Evolutionary conservation across 2,113 vertebrate genomes (phyloP).

Genomic region (Marcusenius ussheri): DNA sequence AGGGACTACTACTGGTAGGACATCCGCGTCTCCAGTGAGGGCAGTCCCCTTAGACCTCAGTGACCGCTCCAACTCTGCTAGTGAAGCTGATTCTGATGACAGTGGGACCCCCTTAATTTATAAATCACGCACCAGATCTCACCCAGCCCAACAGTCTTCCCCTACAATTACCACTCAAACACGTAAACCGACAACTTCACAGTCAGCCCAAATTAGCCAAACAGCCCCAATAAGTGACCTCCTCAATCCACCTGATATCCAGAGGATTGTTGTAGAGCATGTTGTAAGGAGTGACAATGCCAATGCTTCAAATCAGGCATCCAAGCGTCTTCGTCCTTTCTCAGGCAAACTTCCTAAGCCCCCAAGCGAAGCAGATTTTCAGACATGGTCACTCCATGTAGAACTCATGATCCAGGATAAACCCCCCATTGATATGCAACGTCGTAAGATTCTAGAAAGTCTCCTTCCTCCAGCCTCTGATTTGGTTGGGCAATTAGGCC

Average conservation of each 20-base stretch:
- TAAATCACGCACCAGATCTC: neutral
- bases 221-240: neutral
- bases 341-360: constrained; percentile 10
- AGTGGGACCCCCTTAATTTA: neutral
- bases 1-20: neutral
- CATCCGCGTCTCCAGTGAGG: neutral
- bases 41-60: too few species aligned
- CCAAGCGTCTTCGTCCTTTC: neutral
- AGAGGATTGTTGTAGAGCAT: neutral
- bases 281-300: neutral
- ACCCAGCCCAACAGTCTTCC: neutral
- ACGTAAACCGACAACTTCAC: neutral
- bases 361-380: neutral
- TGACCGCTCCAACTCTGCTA: neutral
- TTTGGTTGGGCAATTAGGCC: constrained; percentile 17
- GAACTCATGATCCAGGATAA: constrained; percentile 20
- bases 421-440: neutral
- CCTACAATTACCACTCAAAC: neutral
- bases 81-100: neutral
- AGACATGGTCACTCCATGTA: constrained; percentile 19
- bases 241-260: neutral
- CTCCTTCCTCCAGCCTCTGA: constrained; percentile 22
- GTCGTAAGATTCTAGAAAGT: constrained; percentile 14
- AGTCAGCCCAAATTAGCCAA: neutral
- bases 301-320: neutral